Evolutionary conservation across 2,113 vertebrate species (phyloP).

Genomic region (Crypturellus undulatus): DNA sequence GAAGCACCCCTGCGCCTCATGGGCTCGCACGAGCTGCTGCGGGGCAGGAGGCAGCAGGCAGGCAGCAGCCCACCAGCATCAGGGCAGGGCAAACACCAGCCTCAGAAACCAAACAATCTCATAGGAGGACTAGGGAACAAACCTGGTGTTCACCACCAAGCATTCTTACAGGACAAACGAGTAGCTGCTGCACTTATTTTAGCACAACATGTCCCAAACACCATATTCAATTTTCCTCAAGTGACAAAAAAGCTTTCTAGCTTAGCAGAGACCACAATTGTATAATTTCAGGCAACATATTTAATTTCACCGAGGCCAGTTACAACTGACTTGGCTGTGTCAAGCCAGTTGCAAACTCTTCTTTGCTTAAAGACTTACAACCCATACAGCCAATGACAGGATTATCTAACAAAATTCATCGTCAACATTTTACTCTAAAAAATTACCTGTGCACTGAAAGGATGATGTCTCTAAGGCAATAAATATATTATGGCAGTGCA

Average conservation of each 20-base stretch:
- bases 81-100: not conserved
- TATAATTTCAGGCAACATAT: not conserved
- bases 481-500: not conserved
- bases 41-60: not conserved
- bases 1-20: accelerated
- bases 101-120: not conserved
- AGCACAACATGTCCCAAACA: not conserved
- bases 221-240: not conserved
- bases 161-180: not conserved
- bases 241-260: not conserved
- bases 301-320: not conserved
- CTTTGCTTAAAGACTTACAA: not conserved
- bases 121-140: not conserved
- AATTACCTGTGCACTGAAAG: not conserved
- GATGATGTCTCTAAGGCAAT: not conserved
- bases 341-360: not conserved
- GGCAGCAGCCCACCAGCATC: not conserved
- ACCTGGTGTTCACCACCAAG: not conserved
- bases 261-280: not conserved
- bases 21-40: not conserved
- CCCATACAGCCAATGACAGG: not conserved
- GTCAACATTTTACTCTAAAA: not conserved
- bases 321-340: not conserved
- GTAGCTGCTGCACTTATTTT: not conserved
- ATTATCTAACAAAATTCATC: not conserved